These are phyloP conservation scores for Heliconius erato DNA, from an alignment of 2,888 invertebrate genomes.

Conservation along the genomic window DNA sequence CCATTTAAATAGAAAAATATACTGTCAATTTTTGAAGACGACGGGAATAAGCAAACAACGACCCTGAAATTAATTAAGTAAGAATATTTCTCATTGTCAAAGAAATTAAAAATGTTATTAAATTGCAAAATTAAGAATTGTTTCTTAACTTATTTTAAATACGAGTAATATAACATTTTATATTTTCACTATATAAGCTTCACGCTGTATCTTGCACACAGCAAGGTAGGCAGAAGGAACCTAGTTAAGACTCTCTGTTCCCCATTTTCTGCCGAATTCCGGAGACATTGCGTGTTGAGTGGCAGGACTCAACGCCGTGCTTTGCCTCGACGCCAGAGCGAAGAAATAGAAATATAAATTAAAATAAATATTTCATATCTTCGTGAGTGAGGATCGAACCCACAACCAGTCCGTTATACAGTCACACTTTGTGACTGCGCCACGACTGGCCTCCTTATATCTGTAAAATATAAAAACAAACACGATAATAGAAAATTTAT, in stretches of 20 bases:
- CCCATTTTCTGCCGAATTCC: no score
- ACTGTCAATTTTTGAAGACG: background rate
- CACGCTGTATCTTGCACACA: no score
- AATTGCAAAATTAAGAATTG: background rate
- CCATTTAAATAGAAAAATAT: background rate
- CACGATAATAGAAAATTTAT: constrained; percentile 39
- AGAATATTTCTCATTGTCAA: constrained; percentile 16
- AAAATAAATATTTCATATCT: no score
- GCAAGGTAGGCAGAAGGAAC: no score
- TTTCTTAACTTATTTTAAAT: background rate
- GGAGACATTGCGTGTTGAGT: no score
- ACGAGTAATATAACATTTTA: background rate
- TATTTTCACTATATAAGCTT: background rate
- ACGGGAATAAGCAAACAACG: background rate
- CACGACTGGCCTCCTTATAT: background rate
- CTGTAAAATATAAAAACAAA: constrained; percentile 6
- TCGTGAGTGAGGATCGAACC: no score
- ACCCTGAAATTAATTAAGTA: constrained; percentile 22
- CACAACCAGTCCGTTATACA: no score
- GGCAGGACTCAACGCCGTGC: no score
- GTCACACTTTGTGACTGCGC: no score
- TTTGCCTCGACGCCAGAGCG: no score
- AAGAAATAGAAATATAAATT: no score
- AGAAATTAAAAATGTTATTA: constrained; percentile 28
- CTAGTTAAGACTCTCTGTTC: no score